A percentile compares a stretch with the other conserved stretches of the same genome.
Conservation (phyloP, 2,888 invertebrate genomes). For the Aphidius colemani region DNA sequence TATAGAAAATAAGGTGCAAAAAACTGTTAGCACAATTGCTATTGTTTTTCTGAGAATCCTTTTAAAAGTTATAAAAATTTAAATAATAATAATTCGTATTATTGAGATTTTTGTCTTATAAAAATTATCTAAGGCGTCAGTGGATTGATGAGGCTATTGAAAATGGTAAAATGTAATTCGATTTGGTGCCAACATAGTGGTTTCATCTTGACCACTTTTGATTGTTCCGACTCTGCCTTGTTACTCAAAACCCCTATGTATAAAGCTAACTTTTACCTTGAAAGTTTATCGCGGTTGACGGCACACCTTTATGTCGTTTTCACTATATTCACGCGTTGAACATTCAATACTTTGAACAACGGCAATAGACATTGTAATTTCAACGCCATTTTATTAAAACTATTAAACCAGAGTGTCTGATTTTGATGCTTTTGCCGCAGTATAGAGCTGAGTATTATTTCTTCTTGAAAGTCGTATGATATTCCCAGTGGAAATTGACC, state of each 20-base stretch:
- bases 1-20: slow-evolving; percentile 34
- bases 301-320: slow-evolving; percentile 19
- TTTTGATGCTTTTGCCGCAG: too few species aligned
- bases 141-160: too few species aligned
- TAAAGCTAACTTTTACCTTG: slow-evolving; percentile 1
- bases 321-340: slow-evolving; percentile 24
- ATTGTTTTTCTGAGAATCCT: too few species aligned
- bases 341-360: neutral
- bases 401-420: slow-evolving; percentile 21
- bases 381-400: slow-evolving; percentile 30
- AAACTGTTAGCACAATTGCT: too few species aligned
- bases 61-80: too few species aligned
- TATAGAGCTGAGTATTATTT: too few species aligned
- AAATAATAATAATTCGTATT: too few species aligned
- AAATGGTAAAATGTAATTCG: slow-evolving; percentile 40
- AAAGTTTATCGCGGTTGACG: slow-evolving; percentile 44
- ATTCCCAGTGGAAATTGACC: too few species aligned
- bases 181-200: slow-evolving; percentile 53
- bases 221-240: slow-evolving; percentile 54
- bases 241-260: slow-evolving; percentile 34
- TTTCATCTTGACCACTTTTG: slow-evolving; percentile 47
- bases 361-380: slow-evolving; percentile 6
- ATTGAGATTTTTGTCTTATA: too few species aligned
- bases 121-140: too few species aligned
- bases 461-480: too few species aligned